Percentiles rank a stretch among this genome's conserved stretches.
Evolutionary conservation across 2,113 vertebrate genomes (phyloP).

Genomic region (Onychostruthus taczanowskii): DNA sequence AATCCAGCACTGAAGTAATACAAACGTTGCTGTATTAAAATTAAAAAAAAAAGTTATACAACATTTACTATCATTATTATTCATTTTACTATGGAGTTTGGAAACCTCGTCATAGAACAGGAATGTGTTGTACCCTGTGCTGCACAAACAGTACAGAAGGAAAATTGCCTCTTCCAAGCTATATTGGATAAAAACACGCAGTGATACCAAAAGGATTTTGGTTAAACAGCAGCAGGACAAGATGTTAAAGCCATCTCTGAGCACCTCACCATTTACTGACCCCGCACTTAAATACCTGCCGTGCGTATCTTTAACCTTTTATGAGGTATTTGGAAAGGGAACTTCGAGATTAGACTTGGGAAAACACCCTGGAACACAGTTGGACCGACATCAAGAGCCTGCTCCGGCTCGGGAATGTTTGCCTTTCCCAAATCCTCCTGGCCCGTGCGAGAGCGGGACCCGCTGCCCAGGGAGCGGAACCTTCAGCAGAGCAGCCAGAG

Average conservation of each 20-base stretch:
- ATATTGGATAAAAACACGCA: fast-evolving
- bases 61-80: constrained; percentile 41
- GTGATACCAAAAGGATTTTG: not conserved
- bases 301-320: not conserved
- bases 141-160: constrained; percentile 18
- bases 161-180: not conserved
- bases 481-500: fast-evolving
- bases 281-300: not conserved
- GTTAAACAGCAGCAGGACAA: not conserved
- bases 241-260: not conserved
- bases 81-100: constrained; percentile 17
- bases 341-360: not conserved
- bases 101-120: constrained; percentile 18
- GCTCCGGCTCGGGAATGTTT: not conserved
- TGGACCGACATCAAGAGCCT: not conserved
- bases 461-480: not conserved
- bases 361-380: not conserved
- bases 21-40: not conserved
- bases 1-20: not conserved
- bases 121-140: constrained; percentile 26
- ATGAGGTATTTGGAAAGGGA: not conserved
- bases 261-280: not conserved
- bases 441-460: fast-evolving
- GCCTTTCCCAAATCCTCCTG: not conserved
- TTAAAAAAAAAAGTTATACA: not conserved